Evolutionary conservation across 2,888 invertebrate genomes (phyloP).

Genomic region (Epiblema foenella): DNA sequence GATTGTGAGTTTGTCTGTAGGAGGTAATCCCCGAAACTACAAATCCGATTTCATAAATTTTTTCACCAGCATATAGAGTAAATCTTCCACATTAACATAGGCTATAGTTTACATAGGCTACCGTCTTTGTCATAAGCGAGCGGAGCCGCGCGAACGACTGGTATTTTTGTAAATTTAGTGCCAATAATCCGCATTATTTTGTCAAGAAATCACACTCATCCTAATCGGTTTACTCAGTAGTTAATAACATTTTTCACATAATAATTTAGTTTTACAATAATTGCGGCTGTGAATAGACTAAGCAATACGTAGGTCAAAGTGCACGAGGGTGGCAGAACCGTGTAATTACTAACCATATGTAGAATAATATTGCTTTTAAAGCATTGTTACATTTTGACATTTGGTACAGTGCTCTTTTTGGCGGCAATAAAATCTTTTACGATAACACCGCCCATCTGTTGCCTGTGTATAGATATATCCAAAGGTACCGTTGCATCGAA

Average conservation of each 20-base stretch:
- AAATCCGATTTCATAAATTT: too few species aligned
- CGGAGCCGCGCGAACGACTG: too few species aligned
- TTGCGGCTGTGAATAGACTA: slow-evolving; percentile 24
- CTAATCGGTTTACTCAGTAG: background rate
- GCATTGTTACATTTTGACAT: slow-evolving; percentile 54
- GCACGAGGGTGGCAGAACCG: slow-evolving; percentile 45
- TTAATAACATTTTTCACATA: background rate
- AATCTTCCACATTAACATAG: too few species aligned
- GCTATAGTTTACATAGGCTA: too few species aligned
- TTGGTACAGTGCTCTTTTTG: slow-evolving; percentile 61
- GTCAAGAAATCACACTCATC: slow-evolving; percentile 9
- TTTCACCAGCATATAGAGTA: too few species aligned
- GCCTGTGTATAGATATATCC: slow-evolving; percentile 42
- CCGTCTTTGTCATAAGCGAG: too few species aligned
- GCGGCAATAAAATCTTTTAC: slow-evolving; percentile 48
- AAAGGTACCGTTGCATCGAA: slow-evolving; percentile 20
- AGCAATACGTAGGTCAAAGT: slow-evolving; percentile 56
- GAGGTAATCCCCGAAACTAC: too few species aligned
- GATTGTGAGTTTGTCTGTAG: too few species aligned
- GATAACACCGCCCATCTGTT: slow-evolving; percentile 45
- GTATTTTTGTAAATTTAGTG: background rate
- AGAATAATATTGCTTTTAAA: slow-evolving; percentile 56
- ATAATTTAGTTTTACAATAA: slow-evolving; percentile 12
- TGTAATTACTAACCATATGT: slow-evolving; percentile 65
- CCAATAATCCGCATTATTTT: background rate